Base-by-base conservation (phyloP, 2,888 invertebrate species). In the Pelosia muscerda region DNA sequence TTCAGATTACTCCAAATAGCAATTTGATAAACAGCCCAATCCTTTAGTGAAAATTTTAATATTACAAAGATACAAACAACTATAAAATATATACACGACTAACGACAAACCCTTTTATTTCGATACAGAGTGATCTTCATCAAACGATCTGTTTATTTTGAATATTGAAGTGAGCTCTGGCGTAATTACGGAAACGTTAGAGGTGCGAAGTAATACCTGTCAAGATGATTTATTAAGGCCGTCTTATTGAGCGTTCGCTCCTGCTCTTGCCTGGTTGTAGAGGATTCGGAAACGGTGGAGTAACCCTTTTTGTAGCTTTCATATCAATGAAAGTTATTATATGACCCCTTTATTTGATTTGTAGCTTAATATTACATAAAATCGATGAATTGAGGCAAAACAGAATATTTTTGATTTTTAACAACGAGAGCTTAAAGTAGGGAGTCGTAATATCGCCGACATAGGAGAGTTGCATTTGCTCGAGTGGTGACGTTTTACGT, bases 181-280 rank as follows among this genome's bases (percentile, higher is more conserved):
- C 84, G 87, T 86, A 88, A 90, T 90, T 90, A 86, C 84, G 81
- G 19, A 77, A 81, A 72, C 82, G 84, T 83, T 86, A 81, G 83
- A 90, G 91, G 91, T 91, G 90, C 83, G 81, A 85, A 88, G 90
- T 90, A 93, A 93, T 93, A 94, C 89, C 92, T 90, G 93, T 92
- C 94, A 90, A 87, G 83, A 92, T 94, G 93, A 94, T 94, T 92
- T 90, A 93, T 93, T 88, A 88, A 83, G 85, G 77, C 66, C 81
- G 77, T 86, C 88, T 89, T 89, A 90, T 90, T 91, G 88, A 87
- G 86, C 74, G 82, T 79, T 81, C 79, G 81, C 79, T 82, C 79
- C 78, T 75, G 73, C 71, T 66, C 71, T 72, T 66, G 65, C 49
- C 68, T 66, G 77, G 72, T 73, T 76, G 71, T 76, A 75, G 73